Percentiles rank a stretch among this genome's conserved stretches.
Evolutionary conservation across 2,888 invertebrate species (phyloP).

Genomic region (Campoletis raptor): DNA sequence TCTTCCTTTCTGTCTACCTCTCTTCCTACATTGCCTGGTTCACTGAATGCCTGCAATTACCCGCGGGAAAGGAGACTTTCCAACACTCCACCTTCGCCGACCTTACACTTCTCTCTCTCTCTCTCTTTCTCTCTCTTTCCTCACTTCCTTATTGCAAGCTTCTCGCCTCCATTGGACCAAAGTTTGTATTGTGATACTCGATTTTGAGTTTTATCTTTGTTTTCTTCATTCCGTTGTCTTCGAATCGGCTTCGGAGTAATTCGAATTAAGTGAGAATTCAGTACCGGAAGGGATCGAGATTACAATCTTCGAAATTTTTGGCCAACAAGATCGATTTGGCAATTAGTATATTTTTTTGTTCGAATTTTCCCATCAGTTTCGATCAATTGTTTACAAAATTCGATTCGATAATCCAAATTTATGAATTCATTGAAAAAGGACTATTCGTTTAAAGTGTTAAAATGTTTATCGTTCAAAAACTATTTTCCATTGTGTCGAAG

Average conservation of each 20-base stretch:
- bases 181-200: conserved; percentile 58
- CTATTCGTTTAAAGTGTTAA: background rate
- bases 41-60: conserved; percentile 71
- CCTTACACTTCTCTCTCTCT: background rate
- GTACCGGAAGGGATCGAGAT: background rate
- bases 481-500: background rate
- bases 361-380: background rate
- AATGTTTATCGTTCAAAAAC: background rate
- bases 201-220: conserved; percentile 54
- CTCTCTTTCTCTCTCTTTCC: background rate
- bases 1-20: conserved; percentile 28
- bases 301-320: background rate
- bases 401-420: too few species aligned
- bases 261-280: conserved; percentile 30
- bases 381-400: background rate
- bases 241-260: conserved; percentile 31
- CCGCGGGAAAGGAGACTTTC: conserved; percentile 69
- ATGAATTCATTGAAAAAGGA: background rate
- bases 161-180: conserved; percentile 38
- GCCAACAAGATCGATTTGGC: background rate
- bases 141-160: conserved; percentile 29
- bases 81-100: conserved; percentile 39
- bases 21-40: conserved; percentile 23
- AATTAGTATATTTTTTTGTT: background rate
- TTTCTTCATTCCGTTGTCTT: conserved; percentile 32